phyloP scores from a whole-genome alignment of 2,113 vertebrate genomes.

The Benthochromis sp. region DNA sequence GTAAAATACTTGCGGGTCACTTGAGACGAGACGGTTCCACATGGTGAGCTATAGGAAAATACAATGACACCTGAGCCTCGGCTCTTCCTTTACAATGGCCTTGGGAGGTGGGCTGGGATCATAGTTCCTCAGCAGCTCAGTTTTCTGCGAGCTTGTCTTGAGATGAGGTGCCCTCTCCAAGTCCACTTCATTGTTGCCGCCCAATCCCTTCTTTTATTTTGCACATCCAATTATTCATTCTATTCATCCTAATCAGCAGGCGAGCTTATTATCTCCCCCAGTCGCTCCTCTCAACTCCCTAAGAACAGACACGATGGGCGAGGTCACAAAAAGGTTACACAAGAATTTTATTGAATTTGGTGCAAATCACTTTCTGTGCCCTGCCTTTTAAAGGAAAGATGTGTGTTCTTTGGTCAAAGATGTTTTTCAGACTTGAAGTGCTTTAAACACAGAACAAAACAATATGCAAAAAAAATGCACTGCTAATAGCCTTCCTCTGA shows the following conservation, averaged over 20 bases:
- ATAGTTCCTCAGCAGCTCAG: conserved; percentile 23
- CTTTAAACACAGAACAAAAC: neutral
- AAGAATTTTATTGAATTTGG: neutral
- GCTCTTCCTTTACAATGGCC: conserved; percentile 57
- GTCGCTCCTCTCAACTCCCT: neutral
- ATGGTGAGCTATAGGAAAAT: conserved; percentile 58
- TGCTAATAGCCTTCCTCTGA: neutral
- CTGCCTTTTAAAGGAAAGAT: neutral
- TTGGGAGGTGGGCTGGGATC: conserved; percentile 39
- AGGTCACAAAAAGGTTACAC: conserved; percentile 19
- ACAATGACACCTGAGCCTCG: conserved; percentile 54
- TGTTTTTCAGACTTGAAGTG: neutral
- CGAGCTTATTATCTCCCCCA: conserved; percentile 10
- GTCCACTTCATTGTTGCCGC: conserved; percentile 16
- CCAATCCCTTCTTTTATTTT: conserved; percentile 34
- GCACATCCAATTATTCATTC: conserved; percentile 48
- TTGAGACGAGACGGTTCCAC: conserved; percentile 44
- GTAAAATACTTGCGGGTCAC: conserved; percentile 56
- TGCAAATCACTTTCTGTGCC: neutral
- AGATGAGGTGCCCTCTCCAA: conserved; percentile 31
- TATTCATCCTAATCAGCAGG: conserved; percentile 38
- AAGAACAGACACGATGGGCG: neutral
- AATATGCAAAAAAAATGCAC: neutral
- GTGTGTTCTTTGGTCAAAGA: neutral
- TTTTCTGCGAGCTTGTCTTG: conserved; percentile 37